Evolutionary conservation across 2,113 vertebrate genomes (phyloP).

Genomic region (Cololabis saira): DNA sequence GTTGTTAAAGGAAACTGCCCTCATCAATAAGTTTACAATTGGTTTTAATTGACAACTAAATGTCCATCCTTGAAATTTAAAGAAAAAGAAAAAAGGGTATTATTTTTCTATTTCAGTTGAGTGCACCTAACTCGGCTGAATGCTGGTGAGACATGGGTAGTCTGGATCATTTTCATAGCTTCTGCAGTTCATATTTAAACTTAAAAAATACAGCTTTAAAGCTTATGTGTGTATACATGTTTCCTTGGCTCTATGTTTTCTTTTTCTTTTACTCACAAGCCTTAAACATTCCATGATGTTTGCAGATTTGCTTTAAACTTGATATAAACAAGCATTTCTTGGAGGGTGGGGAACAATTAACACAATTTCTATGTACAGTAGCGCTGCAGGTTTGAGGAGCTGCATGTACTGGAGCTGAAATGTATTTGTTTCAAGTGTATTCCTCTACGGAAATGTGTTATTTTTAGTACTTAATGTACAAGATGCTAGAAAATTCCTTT

Average conservation of each 20-base stretch:
- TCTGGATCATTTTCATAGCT: neutral
- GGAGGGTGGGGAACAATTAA: constrained; percentile 11
- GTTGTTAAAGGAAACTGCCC: constrained; percentile 52
- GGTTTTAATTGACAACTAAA: constrained; percentile 34
- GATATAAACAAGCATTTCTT: constrained; percentile 25
- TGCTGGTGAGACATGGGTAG: constrained; percentile 4
- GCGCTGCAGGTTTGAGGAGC: constrained; percentile 13
- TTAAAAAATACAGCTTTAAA: constrained; percentile 48
- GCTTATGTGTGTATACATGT: constrained; percentile 35
- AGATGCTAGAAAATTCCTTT: neutral
- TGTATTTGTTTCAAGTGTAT: constrained; percentile 21
- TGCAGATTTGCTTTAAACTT: constrained; percentile 31
- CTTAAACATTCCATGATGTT: constrained; percentile 61
- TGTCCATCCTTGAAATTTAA: constrained; percentile 58
- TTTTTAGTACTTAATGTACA: constrained; percentile 7
- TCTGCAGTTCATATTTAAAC: constrained; percentile 33
- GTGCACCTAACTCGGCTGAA: neutral
- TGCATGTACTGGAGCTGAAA: constrained; percentile 8
- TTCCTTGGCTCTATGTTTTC: constrained; percentile 31
- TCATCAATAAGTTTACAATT: constrained; percentile 54
- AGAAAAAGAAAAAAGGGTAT: constrained; percentile 3
- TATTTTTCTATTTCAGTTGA: constrained; percentile 18
- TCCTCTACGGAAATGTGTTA: constrained; percentile 31
- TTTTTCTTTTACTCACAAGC: constrained; percentile 41
- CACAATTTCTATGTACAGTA: constrained; percentile 31